Conservation (phyloP, 2,888 invertebrate species). For the Euphydryas editha region DNA sequence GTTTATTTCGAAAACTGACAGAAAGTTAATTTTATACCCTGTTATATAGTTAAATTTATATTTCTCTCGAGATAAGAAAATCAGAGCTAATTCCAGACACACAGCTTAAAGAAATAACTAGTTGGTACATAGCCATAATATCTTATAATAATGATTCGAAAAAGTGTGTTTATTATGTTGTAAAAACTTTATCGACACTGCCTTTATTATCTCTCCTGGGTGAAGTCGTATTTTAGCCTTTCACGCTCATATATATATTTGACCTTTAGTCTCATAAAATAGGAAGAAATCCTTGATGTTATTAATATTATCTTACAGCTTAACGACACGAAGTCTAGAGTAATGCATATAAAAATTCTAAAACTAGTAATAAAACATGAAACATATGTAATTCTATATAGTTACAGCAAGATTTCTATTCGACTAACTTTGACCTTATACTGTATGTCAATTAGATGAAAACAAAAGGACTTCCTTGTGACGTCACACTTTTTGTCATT, state of each 20-base stretch:
- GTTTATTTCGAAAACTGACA: no score
- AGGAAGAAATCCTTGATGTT: not conserved
- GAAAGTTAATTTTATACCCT: no score
- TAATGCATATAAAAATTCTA: no score
- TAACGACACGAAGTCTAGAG: not conserved
- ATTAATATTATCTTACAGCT: not conserved
- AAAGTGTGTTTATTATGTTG: slow-evolving; percentile 33
- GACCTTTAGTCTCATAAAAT: not conserved
- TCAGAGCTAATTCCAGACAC: not conserved
- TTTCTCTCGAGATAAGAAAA: not conserved
- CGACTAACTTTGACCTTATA: no score
- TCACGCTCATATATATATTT: not conserved
- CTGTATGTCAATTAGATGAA: no score
- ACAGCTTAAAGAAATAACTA: not conserved
- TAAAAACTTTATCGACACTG: slow-evolving; percentile 37
- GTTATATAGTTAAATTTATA: no score
- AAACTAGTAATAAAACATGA: no score
- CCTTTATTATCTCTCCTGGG: slow-evolving; percentile 55
- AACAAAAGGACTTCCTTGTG: no score
- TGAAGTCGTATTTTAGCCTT: slow-evolving; percentile 35
- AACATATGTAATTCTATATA: no score
- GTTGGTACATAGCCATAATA: not conserved
- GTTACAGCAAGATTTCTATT: no score
- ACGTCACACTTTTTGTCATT: no score
- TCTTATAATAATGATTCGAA: slow-evolving; percentile 12